Percentiles rank a stretch among this genome's conserved stretches.
Evolutionary conservation across 2,888 invertebrate genomes (phyloP).

Genomic region (Agriotes lineatus): DNA sequence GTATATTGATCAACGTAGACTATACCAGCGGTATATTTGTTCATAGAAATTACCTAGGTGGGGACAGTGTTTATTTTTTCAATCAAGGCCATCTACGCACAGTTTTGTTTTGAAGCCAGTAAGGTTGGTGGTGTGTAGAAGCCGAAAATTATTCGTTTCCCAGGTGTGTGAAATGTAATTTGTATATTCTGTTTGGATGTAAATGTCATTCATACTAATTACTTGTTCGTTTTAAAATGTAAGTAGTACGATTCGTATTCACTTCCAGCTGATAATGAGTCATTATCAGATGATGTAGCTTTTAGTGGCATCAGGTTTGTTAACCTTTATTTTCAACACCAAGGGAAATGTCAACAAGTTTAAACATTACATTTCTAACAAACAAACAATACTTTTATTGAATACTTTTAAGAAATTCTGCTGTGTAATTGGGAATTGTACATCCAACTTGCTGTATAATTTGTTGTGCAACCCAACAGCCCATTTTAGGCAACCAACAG

Average conservation of each 20-base stretch:
- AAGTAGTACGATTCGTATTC: no score
- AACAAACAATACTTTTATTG: not conserved
- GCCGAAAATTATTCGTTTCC: no score
- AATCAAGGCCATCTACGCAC: not conserved
- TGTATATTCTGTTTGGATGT: no score
- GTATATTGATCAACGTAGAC: no score
- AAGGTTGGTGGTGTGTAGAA: no score
- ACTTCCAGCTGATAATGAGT: not conserved
- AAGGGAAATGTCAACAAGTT: no score
- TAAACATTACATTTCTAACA: no score
- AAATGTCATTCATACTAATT: no score
- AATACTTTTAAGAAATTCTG: slow-evolving; percentile 19
- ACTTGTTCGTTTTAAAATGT: no score
- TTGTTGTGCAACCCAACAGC: slow-evolving; percentile 64
- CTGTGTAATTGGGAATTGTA: slow-evolving; percentile 60
- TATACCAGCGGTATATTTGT: not conserved
- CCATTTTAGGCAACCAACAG: slow-evolving; percentile 66
- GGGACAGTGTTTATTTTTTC: not conserved
- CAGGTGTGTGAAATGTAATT: no score
- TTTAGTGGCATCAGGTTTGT: no score
- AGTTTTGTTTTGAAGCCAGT: slow-evolving; percentile 17
- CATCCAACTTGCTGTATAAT: slow-evolving; percentile 69
- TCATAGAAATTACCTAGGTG: not conserved
- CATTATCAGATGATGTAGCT: slow-evolving; percentile 1
- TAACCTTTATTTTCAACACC: no score